Percentiles rank a stretch among this genome's conserved stretches.
phyloP scores from a whole-genome alignment of 2,113 vertebrate species.

The Percopsis transmontana region DNA sequence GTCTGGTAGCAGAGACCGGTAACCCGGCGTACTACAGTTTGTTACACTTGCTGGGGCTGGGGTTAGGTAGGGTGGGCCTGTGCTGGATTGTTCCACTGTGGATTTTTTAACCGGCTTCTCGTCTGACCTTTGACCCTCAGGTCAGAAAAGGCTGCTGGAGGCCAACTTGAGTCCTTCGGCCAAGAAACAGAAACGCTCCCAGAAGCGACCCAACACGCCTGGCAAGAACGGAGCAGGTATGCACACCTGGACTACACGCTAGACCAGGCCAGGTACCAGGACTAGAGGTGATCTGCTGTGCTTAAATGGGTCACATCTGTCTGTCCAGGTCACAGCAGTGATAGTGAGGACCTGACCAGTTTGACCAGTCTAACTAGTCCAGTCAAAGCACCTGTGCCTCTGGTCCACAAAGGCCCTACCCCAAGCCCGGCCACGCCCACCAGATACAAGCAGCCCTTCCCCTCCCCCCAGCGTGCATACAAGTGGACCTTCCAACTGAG shows the following conservation, averaged over 20 bases:
- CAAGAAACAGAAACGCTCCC: slow-evolving; percentile 94
- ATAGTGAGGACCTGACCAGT: slow-evolving; percentile 85
- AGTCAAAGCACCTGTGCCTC: slow-evolving; percentile 81
- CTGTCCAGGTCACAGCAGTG: slow-evolving; percentile 90
- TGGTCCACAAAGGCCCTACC: slow-evolving; percentile 81
- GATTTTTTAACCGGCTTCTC: too few relatives aligned
- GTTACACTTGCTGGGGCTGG: too few relatives aligned
- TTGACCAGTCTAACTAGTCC: slow-evolving; percentile 81
- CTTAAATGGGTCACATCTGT: neutral
- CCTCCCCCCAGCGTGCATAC: slow-evolving; percentile 87
- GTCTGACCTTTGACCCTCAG: slow-evolving; percentile 66
- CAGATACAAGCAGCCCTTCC: slow-evolving; percentile 83
- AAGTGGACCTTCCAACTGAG: slow-evolving; percentile 98
- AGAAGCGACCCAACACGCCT: slow-evolving; percentile 83
- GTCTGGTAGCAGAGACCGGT: too few relatives aligned
- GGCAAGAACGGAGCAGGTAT: slow-evolving; percentile 91
- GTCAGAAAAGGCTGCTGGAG: slow-evolving; percentile 90
- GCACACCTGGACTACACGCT: neutral
- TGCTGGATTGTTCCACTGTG: too few relatives aligned
- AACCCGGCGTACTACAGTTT: too few relatives aligned
- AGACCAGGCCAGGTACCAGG: neutral
- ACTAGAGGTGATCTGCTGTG: neutral
- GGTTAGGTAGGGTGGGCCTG: too few relatives aligned
- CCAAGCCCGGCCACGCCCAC: slow-evolving; percentile 82
- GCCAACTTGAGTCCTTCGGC: slow-evolving; percentile 80